These are phyloP conservation scores for Fulica atra DNA, from an alignment of 2,113 vertebrate genomes.

Conservation along the genomic window DNA sequence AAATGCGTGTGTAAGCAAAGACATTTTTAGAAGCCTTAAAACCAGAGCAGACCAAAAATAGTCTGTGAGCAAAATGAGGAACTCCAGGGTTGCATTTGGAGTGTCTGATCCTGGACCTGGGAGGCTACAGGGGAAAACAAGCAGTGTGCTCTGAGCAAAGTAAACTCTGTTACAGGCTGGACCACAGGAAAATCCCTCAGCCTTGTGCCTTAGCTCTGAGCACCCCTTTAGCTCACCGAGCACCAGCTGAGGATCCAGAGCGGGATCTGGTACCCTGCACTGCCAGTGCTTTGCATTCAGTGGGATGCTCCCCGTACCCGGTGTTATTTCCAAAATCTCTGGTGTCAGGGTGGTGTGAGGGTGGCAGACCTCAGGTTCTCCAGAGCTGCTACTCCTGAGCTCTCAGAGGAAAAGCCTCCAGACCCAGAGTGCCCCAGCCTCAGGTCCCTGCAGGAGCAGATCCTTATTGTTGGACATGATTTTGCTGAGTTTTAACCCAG, in stretches of 20 bases:
- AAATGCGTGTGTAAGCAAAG: background rate
- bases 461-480: background rate
- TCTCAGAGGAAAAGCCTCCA: background rate
- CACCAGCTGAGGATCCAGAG: background rate
- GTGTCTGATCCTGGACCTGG: background rate
- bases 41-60: background rate
- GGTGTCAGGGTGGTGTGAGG: rapidly evolving
- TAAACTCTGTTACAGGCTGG: background rate
- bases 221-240: rapidly evolving
- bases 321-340: background rate
- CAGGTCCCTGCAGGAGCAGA: background rate
- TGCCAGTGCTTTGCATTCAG: rapidly evolving
- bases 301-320: background rate
- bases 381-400: background rate
- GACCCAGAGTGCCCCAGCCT: background rate
- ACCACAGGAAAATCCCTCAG: background rate
- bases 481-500: background rate
- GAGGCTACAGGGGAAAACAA: background rate
- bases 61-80: background rate
- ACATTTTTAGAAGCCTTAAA: background rate
- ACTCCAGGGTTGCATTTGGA: background rate
- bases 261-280: background rate
- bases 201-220: background rate
- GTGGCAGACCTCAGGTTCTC: background rate
- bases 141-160: background rate